Evolutionary conservation across 1,140 invertebrate species (phyloP), one percentile per base, ranked within the genome.

Genomic region (Pseudobourletiella spinata): DNA sequence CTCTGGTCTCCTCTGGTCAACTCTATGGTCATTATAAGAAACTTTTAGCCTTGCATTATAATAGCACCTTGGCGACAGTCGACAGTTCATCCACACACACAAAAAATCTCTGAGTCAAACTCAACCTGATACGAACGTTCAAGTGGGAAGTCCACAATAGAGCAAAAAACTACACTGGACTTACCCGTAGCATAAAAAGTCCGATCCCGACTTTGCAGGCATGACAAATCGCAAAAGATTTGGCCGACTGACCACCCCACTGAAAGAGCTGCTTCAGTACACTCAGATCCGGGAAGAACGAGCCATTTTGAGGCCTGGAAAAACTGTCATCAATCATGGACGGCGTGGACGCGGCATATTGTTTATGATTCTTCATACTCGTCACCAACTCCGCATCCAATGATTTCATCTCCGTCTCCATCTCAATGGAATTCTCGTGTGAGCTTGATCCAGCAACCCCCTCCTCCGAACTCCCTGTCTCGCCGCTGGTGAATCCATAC

Each of bases 201-300:
- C 64, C 65, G 50, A 66, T 59, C 20, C 61, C 68, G 18, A 69
- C 68, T 57, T 61, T 61, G 43, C 68, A 69, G n/a, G 68, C 68
- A 35, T 69, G 52, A 55, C 68, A 69, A 32, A 65, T 44, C 15
- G 68, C 65, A 29, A 57, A 32, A 2, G 64, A 61, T 25, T 44
- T 52, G 1, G 60, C 65, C 11, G 61, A 57, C 24, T 64, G 57
- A 44, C 57, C 39, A 39, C 57, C 57, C 61, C 64, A 64, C 15
- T 63, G 51, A 55, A 69, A 69, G 18, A 69, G 52, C 50, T 69
- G 68, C 16, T 61, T 55, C 14, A 69, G 43, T 6, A 59, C 59
- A 46, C 62, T 59, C 3, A 69, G 29, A 44, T 69, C 68, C 1
- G 68, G 68, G 16, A 69, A 30, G n/a, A 66, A 54, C 20, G 68